These are phyloP conservation scores for Paratilapia polleni DNA, from an alignment of 2,113 vertebrate genomes.

Conservation along the genomic window DNA sequence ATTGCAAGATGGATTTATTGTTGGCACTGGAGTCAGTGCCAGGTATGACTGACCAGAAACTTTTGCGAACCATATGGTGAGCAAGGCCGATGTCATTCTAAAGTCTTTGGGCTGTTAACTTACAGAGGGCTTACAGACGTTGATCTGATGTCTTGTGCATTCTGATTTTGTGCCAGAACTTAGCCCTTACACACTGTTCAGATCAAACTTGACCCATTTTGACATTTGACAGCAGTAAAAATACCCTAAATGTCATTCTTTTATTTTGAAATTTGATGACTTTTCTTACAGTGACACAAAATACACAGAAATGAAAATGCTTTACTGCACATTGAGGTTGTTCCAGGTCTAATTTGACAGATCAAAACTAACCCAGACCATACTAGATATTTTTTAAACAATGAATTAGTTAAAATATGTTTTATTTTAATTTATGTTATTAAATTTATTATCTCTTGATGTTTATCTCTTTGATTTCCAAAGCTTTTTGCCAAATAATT, in stretches of 20 bases:
- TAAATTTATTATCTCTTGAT: background rate
- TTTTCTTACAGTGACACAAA: too few species aligned
- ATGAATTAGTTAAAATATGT: too few species aligned
- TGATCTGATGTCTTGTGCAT: background rate
- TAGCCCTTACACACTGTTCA: background rate
- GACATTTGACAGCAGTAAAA: background rate
- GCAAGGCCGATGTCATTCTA: constrained; percentile 22
- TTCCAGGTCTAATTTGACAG: too few species aligned
- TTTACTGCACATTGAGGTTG: too few species aligned
- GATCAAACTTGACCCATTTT: background rate
- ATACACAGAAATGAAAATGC: too few species aligned
- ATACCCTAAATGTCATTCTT: background rate
- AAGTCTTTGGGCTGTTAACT: constrained; percentile 29
- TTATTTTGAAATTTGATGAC: background rate
- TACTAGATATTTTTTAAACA: too few species aligned
- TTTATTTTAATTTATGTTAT: too few species aligned
- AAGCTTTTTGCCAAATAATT: background rate
- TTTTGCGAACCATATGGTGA: constrained; percentile 55
- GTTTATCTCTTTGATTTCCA: background rate
- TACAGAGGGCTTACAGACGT: constrained; percentile 3
- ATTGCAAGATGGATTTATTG: constrained; percentile 26
- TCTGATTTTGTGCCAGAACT: background rate
- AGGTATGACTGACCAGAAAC: constrained; percentile 20
- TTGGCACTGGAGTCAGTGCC: background rate
- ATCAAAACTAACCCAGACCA: background rate